These are phyloP conservation scores for Ethmia dodecea DNA, from an alignment of 2,888 invertebrate species.

Conservation along the genomic window DNA sequence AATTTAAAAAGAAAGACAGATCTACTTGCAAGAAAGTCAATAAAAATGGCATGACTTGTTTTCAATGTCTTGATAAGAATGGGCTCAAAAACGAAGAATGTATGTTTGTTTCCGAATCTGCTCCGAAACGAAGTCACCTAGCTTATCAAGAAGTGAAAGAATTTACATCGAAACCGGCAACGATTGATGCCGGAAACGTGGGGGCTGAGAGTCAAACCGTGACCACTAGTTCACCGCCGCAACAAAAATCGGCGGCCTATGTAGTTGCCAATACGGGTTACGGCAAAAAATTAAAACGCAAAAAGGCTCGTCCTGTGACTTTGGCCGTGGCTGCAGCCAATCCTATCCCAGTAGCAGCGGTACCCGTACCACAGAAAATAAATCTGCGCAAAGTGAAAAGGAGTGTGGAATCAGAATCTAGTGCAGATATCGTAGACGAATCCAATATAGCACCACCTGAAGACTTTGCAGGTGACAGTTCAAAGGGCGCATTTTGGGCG, in stretches of 20 bases:
- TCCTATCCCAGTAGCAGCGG: constrained; percentile 27
- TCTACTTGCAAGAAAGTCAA: constrained; percentile 83
- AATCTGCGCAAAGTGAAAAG: constrained; percentile 41
- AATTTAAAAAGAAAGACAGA: constrained; percentile 84
- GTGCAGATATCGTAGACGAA: constrained; percentile 48
- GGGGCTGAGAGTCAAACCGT: constrained; percentile 61
- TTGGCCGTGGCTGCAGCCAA: constrained; percentile 36
- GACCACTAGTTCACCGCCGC: constrained; percentile 49
- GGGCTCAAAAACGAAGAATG: constrained; percentile 87
- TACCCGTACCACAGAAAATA: constrained; percentile 6
- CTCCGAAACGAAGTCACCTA: constrained; percentile 80
- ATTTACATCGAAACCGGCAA: constrained; percentile 69
- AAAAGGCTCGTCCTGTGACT: constrained; percentile 46
- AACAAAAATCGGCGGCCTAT: constrained; percentile 55
- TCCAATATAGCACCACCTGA: constrained; percentile 63
- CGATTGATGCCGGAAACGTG: constrained; percentile 46
- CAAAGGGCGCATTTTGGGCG: constrained; percentile 80
- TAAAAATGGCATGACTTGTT: constrained; percentile 87
- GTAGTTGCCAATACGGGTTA: constrained; percentile 52
- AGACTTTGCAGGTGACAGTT: constrained; percentile 73
- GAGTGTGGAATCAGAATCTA: constrained; percentile 50
- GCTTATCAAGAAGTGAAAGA: constrained; percentile 83
- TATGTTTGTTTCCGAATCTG: constrained; percentile 84
- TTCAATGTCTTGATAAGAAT: constrained; percentile 82
- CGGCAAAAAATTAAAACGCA: constrained; percentile 61